Conservation (phyloP, 2,888 invertebrate genomes). For the Andrena marginata region DNA sequence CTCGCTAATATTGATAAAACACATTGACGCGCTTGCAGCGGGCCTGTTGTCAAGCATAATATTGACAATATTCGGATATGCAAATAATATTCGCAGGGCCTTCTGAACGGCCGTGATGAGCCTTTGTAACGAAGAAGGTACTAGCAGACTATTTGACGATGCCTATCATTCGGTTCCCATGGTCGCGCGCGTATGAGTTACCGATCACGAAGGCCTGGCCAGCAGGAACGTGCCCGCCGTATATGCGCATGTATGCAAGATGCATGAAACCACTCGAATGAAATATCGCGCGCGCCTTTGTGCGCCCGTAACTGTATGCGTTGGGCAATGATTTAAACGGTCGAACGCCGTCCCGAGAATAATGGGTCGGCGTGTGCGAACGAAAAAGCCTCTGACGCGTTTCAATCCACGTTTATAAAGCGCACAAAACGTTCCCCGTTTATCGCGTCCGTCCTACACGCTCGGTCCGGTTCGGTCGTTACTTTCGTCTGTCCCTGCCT, state of each 20-base stretch:
- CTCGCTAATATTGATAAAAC: constrained; percentile 38
- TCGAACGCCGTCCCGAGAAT: constrained; percentile 34
- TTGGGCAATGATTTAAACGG: constrained; percentile 62
- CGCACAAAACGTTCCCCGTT: constrained; percentile 35
- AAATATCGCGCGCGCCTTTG: constrained; percentile 38
- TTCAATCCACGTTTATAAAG: constrained; percentile 33
- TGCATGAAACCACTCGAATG: constrained; percentile 9
- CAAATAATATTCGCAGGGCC: neutral
- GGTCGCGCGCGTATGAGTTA: constrained; percentile 15
- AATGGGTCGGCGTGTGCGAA: constrained; percentile 47
- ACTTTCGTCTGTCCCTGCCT: constrained; percentile 25
- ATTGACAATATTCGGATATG: constrained; percentile 14
- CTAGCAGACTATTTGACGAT: neutral
- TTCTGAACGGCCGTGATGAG: neutral
- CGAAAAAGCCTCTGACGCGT: constrained; percentile 59
- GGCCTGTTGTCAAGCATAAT: constrained; percentile 30
- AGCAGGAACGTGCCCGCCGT: constrained; percentile 1
- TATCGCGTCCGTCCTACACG: constrained; percentile 32
- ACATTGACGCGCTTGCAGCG: constrained; percentile 1
- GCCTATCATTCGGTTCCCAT: constrained; percentile 6
- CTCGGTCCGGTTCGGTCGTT: constrained; percentile 19
- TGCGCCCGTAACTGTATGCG: constrained; percentile 13
- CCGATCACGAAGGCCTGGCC: constrained; percentile 25
- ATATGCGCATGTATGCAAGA: constrained; percentile 23
- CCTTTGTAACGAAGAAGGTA: neutral